These are phyloP conservation scores for Lipophrys pholis DNA, from an alignment of 2,113 vertebrate genomes.

Conservation along the genomic window DNA sequence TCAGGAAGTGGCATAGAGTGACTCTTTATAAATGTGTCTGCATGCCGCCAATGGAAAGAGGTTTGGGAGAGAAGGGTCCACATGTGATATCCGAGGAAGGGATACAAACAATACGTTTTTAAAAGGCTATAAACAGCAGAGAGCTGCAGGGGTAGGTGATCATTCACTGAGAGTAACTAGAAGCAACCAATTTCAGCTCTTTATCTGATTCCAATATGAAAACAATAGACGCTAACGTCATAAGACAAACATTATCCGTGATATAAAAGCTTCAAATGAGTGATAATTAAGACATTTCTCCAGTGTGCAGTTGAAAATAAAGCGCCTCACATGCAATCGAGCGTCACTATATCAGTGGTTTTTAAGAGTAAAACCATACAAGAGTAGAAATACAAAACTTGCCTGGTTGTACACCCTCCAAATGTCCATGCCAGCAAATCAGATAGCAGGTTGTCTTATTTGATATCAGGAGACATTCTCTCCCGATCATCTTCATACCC, in stretches of 20 bases:
- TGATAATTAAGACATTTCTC: not conserved
- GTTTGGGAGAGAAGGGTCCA: not conserved
- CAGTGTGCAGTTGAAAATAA: constrained; percentile 3
- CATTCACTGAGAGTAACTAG: not conserved
- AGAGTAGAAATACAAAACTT: constrained; percentile 20
- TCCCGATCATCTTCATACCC: constrained; percentile 66
- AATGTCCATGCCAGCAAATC: constrained; percentile 41
- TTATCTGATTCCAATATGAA: not conserved
- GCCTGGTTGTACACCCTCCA: constrained; percentile 20
- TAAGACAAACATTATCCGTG: not conserved
- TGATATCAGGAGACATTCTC: constrained; percentile 56
- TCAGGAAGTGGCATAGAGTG: not conserved
- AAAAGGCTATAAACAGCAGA: not conserved
- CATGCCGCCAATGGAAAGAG: not conserved
- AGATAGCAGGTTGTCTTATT: constrained; percentile 52
- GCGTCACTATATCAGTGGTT: not conserved
- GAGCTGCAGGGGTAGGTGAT: not conserved
- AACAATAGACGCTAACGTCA: not conserved
- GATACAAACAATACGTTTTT: not conserved
- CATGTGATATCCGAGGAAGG: not conserved
- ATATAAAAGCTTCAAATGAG: not conserved
- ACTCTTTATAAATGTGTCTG: not conserved
- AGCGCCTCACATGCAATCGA: not conserved
- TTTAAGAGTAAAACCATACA: not conserved
- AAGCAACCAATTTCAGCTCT: not conserved